Conservation (phyloP, 2,888 invertebrate genomes). For the Leptogaster cylindrica region DNA sequence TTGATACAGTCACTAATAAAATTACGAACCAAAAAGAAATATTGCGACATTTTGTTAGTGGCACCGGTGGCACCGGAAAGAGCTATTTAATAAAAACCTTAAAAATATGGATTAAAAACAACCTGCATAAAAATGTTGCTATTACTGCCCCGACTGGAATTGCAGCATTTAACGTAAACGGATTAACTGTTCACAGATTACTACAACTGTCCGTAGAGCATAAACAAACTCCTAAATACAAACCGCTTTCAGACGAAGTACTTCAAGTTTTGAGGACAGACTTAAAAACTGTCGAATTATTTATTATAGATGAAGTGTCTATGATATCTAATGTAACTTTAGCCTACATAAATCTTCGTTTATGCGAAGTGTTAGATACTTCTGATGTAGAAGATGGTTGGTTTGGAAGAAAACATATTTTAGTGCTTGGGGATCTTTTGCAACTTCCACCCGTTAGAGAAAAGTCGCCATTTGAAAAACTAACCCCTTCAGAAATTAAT, state of each 20-base stretch:
- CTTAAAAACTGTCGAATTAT: neutral
- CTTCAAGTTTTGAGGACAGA: neutral
- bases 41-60: constrained; percentile 47
- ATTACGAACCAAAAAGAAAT: neutral
- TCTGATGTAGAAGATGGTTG: too few species aligned
- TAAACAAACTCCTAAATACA: constrained; percentile 51
- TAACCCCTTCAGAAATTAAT: too few species aligned
- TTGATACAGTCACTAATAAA: neutral
- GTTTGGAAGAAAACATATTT: too few species aligned
- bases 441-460: too few species aligned
- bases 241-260: constrained; percentile 48
- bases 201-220: constrained; percentile 54
- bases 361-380: too few species aligned
- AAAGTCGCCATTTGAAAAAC: too few species aligned
- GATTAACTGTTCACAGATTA: constrained; percentile 53
- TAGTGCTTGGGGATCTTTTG: too few species aligned
- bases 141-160: constrained; percentile 54
- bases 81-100: constrained; percentile 52
- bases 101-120: constrained; percentile 50
- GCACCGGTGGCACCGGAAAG: constrained; percentile 53
- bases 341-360: too few species aligned
- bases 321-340: too few species aligned
- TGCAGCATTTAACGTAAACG: constrained; percentile 55
- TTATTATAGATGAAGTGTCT: neutral
- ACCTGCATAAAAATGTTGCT: constrained; percentile 50